Percentiles rank a stretch among this genome's conserved stretches.
Conservation (phyloP, 2,888 invertebrate species). For the Hemicrepidius hirtus region DNA sequence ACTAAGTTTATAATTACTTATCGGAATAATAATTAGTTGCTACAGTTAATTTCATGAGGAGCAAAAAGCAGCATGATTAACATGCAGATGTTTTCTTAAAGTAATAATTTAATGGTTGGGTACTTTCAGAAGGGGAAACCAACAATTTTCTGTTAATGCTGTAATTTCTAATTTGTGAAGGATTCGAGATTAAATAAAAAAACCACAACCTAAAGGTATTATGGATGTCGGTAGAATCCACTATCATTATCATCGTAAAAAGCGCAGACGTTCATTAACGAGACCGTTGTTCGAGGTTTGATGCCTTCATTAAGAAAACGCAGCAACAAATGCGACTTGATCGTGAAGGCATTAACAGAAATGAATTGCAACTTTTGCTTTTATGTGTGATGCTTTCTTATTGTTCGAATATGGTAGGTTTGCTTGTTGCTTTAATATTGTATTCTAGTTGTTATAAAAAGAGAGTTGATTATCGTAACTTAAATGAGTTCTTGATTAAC, state of each 20-base stretch:
- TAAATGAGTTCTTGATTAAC: no score
- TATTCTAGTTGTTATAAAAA: no score
- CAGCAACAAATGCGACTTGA: not conserved
- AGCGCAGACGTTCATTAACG: conserved; percentile 47
- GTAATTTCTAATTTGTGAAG: conserved; percentile 15
- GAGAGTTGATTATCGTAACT: no score
- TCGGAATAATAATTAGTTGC: no score
- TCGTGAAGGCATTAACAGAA: conserved; percentile 34
- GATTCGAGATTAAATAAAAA: not conserved
- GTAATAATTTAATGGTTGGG: no score
- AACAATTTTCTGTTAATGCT: not conserved
- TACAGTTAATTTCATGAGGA: no score
- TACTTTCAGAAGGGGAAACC: not conserved
- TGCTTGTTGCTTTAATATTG: not conserved
- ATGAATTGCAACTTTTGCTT: conserved; percentile 38
- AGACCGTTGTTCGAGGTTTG: conserved; percentile 45
- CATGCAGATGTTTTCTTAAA: not conserved
- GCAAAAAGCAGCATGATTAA: not conserved
- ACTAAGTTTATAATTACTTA: no score
- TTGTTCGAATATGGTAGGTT: not conserved
- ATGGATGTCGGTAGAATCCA: not conserved
- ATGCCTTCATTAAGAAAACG: conserved; percentile 49
- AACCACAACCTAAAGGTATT: not conserved
- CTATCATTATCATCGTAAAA: conserved; percentile 33
- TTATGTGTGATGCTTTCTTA: not conserved